Evolutionary conservation across 2,113 vertebrate genomes (phyloP).

Genomic region (Oxygymnocypris stewartii): DNA sequence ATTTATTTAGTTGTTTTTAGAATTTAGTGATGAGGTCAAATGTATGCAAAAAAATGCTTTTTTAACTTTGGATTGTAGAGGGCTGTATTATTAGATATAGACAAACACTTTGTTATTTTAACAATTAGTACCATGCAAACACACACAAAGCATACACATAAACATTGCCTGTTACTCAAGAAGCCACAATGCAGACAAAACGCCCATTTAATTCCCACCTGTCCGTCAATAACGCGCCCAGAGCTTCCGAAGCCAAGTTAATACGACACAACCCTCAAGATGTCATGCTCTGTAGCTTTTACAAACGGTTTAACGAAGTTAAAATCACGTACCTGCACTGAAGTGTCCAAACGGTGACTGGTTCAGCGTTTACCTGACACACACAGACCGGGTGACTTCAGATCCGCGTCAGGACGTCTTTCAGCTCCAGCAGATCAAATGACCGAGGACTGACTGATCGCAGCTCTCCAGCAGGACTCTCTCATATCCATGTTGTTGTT

Average conservation of each 20-base stretch:
- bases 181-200: neutral
- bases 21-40: neutral
- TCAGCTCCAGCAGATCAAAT: neutral
- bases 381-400: neutral
- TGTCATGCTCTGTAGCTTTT: neutral
- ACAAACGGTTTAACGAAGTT: neutral
- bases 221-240: neutral
- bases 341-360: neutral
- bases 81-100: neutral
- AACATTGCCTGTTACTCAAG: neutral
- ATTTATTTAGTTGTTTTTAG: neutral
- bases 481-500: constrained; percentile 1
- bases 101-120: neutral
- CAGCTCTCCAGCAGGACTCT: neutral
- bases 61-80: neutral
- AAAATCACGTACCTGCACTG: constrained; percentile 1
- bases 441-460: neutral
- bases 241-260: neutral
- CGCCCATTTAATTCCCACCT: neutral
- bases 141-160: neutral
- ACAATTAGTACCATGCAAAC: neutral
- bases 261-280: neutral
- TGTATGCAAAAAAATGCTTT: no score
- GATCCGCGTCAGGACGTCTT: neutral
- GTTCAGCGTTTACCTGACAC: constrained; percentile 4